Base-by-base conservation (phyloP, 2,888 invertebrate species). In the Caradrina kadenii region DNA sequence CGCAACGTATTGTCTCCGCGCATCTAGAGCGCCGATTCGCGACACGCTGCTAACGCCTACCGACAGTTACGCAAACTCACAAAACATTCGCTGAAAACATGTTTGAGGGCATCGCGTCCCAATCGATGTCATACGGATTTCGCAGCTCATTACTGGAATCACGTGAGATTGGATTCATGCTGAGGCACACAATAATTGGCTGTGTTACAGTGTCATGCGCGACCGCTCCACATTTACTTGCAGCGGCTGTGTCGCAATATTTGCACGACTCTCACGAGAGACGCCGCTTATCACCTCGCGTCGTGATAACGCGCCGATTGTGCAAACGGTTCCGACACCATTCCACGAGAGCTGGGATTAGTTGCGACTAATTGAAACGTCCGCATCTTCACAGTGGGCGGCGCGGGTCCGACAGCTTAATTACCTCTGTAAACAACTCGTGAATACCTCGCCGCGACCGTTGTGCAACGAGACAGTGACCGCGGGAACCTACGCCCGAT, bases 11-110 rank as follows among this genome's bases (percentile, higher is more conserved):
- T 92, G 92, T 92, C 90, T 91, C 87, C 84, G 89, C 86, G 88
- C 92, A 92, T 92, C 89, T 92, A 90, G 91, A 91, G 86, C 90
- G 88, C 87, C 86, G 88, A 90, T 90, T 89, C 90, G 88, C 91
- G 88, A 87, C 83, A 86, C 83, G 74, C 59, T 69, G 70, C 86
- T 84, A 84, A 87, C 89, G 86, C 88, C 89, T 88, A 89, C 88
- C 81, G 66, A 73, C 64, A 58, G 73, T 92, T 91, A 86, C 87
- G 89, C 87, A 91, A 91, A 80, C 83, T 72, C 73, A 79, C 76
- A 69, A 79, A 86, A 82, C 81, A 83, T 85, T 80, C 67, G 56
- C 78, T 75, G 56, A 72, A 71, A 78, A 76, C 62, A 64, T 63
- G 79, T 75, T 62, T 83, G 86, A 85, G 85, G 86, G 83, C 82